phyloP scores from a whole-genome alignment of 2,113 vertebrate species.

The Anthoscopus minutus region DNA sequence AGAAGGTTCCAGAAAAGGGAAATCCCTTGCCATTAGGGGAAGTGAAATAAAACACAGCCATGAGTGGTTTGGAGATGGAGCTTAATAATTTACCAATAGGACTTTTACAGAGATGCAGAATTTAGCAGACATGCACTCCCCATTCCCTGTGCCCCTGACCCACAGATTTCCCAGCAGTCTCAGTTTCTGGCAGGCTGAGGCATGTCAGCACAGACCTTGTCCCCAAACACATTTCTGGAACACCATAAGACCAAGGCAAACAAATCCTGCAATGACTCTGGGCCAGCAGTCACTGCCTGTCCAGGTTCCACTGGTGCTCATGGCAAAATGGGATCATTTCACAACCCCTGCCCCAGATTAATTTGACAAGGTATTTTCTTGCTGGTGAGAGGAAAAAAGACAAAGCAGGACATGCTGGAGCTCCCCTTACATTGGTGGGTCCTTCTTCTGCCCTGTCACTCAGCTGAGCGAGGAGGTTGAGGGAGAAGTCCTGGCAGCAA shows the following conservation, averaged over 20 bases:
- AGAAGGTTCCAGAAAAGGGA: background rate
- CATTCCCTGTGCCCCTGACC: background rate
- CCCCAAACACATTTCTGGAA: background rate
- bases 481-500: slow-evolving; percentile 88
- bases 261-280: background rate
- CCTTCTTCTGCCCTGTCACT: slow-evolving; percentile 78
- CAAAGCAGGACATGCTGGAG: background rate
- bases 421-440: slow-evolving; percentile 82
- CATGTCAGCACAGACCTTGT: background rate
- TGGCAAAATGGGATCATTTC: background rate
- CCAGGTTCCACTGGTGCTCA: background rate
- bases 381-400: background rate
- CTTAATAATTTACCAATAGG: background rate
- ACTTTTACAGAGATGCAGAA: background rate
- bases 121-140: rapidly evolving
- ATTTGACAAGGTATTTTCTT: background rate
- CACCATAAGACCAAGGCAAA: background rate
- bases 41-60: background rate
- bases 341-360: background rate
- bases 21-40: background rate
- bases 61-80: background rate
- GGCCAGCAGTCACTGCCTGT: background rate
- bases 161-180: background rate
- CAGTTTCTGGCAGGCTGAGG: background rate
- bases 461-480: slow-evolving; percentile 87